Percentiles rank a stretch among this genome's conserved stretches.
Evolutionary conservation across 2,113 vertebrate species (phyloP).

Genomic region (Vireo altiloquus): DNA sequence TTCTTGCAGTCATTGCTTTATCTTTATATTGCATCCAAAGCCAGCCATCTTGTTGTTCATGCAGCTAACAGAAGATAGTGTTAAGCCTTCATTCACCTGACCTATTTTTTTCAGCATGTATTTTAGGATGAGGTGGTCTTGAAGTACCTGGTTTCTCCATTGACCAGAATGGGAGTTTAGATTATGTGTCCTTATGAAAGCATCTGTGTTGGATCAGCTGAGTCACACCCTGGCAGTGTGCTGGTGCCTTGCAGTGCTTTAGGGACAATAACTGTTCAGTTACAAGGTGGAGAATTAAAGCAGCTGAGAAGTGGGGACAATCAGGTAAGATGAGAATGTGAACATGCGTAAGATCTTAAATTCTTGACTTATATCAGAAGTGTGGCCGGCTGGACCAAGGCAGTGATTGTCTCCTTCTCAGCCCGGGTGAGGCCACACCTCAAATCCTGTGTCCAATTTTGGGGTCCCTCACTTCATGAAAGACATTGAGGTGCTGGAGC

Average conservation of each 20-base stretch:
- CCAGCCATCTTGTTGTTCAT: not conserved
- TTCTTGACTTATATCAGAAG: not conserved
- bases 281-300: not conserved
- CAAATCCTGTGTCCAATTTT: not conserved
- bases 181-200: not conserved
- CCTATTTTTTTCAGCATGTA: not conserved
- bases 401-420: not conserved
- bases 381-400: not conserved
- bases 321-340: not conserved
- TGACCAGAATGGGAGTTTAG: not conserved
- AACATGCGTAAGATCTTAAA: not conserved
- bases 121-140: not conserved
- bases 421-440: not conserved
- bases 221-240: not conserved
- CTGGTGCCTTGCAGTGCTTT: not conserved
- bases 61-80: not conserved
- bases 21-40: not conserved
- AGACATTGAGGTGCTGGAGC: not conserved
- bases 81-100: not conserved
- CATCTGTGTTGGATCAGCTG: not conserved
- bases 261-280: not conserved
- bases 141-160: not conserved
- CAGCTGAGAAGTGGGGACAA: not conserved
- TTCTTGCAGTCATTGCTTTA: not conserved
- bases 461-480: not conserved